Evolutionary conservation across 2,797 vertebrate genomes (phyloP).

Genomic region (Arnoldichthys spilopterus): DNA sequence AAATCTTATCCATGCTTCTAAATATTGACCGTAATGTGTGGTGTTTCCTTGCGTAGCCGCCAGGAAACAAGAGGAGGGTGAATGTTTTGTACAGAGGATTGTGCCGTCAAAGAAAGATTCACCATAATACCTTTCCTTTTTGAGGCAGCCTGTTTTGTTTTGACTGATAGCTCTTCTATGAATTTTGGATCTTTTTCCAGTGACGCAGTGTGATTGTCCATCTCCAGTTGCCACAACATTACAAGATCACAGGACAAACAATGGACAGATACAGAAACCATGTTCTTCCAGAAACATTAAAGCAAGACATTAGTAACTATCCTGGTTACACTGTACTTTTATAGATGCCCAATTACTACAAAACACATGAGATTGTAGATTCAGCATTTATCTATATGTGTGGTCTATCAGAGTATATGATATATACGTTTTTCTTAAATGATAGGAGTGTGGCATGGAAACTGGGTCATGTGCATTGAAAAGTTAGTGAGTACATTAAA

Average conservation of each 20-base stretch:
- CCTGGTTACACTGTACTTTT: not conserved
- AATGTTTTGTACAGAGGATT: constrained; percentile 5
- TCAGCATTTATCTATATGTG: too few relatives aligned
- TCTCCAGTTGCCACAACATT: constrained; percentile 8
- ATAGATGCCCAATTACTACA: not conserved
- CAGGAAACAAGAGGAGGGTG: not conserved
- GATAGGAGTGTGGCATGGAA: too few relatives aligned
- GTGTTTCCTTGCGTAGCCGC: not conserved
- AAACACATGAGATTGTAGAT: not conserved
- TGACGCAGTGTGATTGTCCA: not conserved
- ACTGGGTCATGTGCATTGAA: too few relatives aligned
- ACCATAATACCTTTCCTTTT: constrained; percentile 8
- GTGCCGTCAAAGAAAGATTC: not conserved
- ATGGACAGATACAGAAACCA: not conserved
- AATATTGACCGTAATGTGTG: constrained; percentile 29
- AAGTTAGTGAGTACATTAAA: too few relatives aligned
- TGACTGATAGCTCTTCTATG: not conserved
- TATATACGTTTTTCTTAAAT: too few relatives aligned
- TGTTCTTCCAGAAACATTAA: not conserved
- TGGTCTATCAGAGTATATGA: too few relatives aligned
- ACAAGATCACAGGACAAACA: not conserved
- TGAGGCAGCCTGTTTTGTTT: constrained; percentile 6
- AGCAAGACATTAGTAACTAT: not conserved
- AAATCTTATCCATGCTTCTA: constrained; percentile 10
- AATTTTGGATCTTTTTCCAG: not conserved